These are phyloP conservation scores for Cyrtorhinus lividipennis DNA, from an alignment of 1,140 invertebrate genomes.

Conservation along the genomic window DNA sequence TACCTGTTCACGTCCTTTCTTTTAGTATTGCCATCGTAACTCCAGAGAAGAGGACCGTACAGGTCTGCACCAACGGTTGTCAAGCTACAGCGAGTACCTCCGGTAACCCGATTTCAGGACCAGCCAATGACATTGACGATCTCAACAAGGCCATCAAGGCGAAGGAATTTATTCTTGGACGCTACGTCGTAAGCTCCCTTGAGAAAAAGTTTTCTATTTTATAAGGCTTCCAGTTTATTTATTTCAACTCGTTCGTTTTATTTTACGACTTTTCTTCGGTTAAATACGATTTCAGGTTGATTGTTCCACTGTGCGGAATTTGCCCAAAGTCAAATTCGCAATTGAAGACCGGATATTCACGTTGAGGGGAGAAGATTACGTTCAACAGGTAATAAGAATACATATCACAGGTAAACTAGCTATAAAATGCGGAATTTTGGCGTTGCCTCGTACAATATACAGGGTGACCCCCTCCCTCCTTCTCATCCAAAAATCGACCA, in stretches of 20 bases:
- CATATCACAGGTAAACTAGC: too few species aligned
- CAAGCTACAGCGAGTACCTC: neutral
- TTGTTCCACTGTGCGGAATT: neutral
- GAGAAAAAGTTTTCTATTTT: too few species aligned
- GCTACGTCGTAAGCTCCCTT: slow-evolving; percentile 8
- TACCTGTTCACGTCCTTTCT: too few species aligned
- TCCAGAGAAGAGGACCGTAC: neutral
- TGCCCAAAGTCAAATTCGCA: neutral
- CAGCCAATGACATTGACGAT: slow-evolving; percentile 4
- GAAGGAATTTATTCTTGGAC: neutral
- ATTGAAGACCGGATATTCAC: neutral
- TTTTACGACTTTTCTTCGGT: too few species aligned
- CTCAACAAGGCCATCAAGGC: slow-evolving; percentile 12
- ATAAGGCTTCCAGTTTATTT: too few species aligned
- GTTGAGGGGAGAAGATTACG: slow-evolving; percentile 1
- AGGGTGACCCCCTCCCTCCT: too few species aligned
- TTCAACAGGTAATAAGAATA: slow-evolving; percentile 11
- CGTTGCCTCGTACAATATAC: too few species aligned
- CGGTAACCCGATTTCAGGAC: slow-evolving; percentile 6
- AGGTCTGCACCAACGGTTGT: neutral
- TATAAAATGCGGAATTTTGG: too few species aligned
- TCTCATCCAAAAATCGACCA: too few species aligned
- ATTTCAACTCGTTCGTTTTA: too few species aligned
- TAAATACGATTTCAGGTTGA: slow-evolving; percentile 2
- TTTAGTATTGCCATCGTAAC: neutral